Evolutionary conservation across 2,888 invertebrate species (phyloP).

Genomic region (Melanostoma scalare): DNA sequence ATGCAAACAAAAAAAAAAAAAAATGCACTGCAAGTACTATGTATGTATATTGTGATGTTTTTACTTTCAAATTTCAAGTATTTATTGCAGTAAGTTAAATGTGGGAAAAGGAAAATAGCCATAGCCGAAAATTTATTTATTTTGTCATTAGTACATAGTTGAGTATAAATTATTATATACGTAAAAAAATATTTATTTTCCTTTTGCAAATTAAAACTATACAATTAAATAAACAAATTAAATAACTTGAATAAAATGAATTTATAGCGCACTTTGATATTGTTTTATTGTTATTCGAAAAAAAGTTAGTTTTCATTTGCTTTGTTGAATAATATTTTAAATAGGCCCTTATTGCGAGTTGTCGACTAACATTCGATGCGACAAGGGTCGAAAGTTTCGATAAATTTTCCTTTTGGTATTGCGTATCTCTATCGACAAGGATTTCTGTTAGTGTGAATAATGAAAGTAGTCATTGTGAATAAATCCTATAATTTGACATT

Average conservation of each 20-base stretch:
- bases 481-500: too few relatives aligned
- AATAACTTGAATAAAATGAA: constrained; percentile 60
- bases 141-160: constrained; percentile 45
- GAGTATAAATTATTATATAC: constrained; percentile 54
- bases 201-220: constrained; percentile 65
- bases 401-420: too few relatives aligned
- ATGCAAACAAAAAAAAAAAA: too few relatives aligned
- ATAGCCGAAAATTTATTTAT: constrained; percentile 64
- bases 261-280: constrained; percentile 48
- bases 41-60: constrained; percentile 22
- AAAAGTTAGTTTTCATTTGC: not conserved
- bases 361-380: too few relatives aligned
- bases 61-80: constrained; percentile 35
- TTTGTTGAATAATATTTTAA: constrained; percentile 14
- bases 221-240: constrained; percentile 58
- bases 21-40: constrained; percentile 24
- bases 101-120: constrained; percentile 32
- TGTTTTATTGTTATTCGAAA: constrained; percentile 19
- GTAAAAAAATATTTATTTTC: constrained; percentile 65
- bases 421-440: too few relatives aligned
- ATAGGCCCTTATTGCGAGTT: too few relatives aligned
- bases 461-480: too few relatives aligned
- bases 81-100: constrained; percentile 44
- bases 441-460: too few relatives aligned
- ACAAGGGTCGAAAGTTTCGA: too few relatives aligned